Evolutionary conservation across 2,113 vertebrate species (phyloP).

Genomic region (Lagopus leucura): DNA sequence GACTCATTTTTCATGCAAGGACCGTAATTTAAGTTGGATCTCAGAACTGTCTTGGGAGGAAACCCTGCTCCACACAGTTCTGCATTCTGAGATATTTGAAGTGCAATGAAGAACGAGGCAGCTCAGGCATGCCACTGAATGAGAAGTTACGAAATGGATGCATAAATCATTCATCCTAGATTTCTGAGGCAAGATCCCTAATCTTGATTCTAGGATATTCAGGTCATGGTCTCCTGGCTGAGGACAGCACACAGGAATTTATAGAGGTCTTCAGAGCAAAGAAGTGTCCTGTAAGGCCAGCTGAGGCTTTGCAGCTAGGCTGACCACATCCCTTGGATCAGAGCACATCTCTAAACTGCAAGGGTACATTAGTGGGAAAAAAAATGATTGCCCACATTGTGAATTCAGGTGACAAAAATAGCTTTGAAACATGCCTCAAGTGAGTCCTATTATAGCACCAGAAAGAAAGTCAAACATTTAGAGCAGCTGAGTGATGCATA

Average conservation of each 20-base stretch:
- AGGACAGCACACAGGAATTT: background rate
- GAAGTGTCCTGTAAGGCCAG: background rate
- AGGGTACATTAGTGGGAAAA: background rate
- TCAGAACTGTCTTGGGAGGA: slow-evolving; percentile 24
- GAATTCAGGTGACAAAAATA: background rate
- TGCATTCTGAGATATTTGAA: slow-evolving; percentile 20
- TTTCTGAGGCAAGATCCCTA: slow-evolving; percentile 7
- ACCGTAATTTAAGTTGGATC: slow-evolving; percentile 23
- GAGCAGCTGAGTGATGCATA: background rate
- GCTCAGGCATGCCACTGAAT: slow-evolving; percentile 26
- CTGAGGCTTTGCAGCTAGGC: background rate
- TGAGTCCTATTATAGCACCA: background rate
- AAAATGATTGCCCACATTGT: background rate
- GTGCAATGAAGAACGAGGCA: slow-evolving; percentile 44
- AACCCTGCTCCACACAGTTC: slow-evolving; percentile 41
- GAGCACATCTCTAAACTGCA: background rate
- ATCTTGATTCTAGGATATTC: background rate
- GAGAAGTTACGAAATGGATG: slow-evolving; percentile 44
- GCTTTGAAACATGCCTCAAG: background rate
- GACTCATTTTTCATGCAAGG: slow-evolving; percentile 32
- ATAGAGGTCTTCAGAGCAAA: background rate
- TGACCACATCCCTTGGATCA: background rate
- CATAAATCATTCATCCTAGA: slow-evolving; percentile 2
- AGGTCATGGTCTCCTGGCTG: background rate
- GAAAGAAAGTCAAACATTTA: background rate